Conservation (phyloP, 2,113 vertebrate species). For the Zosterops hypoxanthus region DNA sequence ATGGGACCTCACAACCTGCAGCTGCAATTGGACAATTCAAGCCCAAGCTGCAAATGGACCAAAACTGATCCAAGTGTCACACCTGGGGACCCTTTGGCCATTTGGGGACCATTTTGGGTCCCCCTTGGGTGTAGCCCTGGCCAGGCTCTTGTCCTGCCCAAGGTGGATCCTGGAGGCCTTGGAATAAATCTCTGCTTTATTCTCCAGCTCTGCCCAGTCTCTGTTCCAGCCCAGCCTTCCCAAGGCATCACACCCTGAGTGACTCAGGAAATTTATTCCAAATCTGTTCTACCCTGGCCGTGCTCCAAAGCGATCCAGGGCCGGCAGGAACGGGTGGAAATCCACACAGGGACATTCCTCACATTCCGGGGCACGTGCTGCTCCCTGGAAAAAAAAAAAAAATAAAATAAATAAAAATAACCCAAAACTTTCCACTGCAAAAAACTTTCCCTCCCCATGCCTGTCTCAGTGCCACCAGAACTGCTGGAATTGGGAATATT, state of each 20-base stretch:
- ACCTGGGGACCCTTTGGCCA: too few species aligned
- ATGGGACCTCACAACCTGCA: too few species aligned
- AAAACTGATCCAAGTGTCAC: too few species aligned
- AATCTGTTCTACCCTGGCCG: neutral
- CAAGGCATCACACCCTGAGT: neutral
- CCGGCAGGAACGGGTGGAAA: conserved; percentile 1
- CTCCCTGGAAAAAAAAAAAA: neutral
- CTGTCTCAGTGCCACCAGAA: neutral
- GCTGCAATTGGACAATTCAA: too few species aligned
- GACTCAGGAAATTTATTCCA: conserved; percentile 15
- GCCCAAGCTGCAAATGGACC: too few species aligned
- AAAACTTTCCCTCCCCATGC: neutral
- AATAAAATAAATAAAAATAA: neutral
- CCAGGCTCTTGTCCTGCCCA: too few species aligned
- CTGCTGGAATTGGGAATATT: neutral
- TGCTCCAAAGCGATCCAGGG: neutral
- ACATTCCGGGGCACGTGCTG: conserved; percentile 4
- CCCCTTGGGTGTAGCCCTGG: too few species aligned
- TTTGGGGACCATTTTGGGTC: too few species aligned
- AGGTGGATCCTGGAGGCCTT: too few species aligned
- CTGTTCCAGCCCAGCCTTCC: neutral
- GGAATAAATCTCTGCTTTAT: neutral
- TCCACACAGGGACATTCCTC: conserved; percentile 41
- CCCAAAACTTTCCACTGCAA: conserved; percentile 33
- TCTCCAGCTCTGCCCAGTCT: neutral